Evolutionary conservation across 2,888 invertebrate genomes (phyloP).

Genomic region (Luffia ferchaultella): DNA sequence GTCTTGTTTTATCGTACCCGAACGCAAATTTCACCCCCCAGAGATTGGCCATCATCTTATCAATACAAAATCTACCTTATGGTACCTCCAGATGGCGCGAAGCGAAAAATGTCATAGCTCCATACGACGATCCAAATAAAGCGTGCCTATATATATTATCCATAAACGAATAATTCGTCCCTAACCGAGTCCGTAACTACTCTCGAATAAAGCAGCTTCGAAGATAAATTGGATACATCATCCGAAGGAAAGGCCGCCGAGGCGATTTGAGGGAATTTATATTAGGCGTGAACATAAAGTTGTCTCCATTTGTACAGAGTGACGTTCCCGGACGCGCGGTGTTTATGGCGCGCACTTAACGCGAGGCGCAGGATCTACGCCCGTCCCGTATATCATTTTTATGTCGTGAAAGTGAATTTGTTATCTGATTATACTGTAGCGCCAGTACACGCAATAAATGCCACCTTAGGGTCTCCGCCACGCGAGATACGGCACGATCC

Average conservation of each 20-base stretch:
- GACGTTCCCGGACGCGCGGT: slow-evolving; percentile 36
- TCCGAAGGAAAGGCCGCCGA: slow-evolving; percentile 1
- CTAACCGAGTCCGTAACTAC: neutral
- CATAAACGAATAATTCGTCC: neutral
- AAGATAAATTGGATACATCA: neutral
- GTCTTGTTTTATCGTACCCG: too few species aligned
- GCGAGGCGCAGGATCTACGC: slow-evolving; percentile 29
- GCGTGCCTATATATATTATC: too few species aligned
- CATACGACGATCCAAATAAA: too few species aligned
- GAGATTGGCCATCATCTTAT: too few species aligned
- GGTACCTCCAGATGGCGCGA: too few species aligned
- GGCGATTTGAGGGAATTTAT: slow-evolving; percentile 28
- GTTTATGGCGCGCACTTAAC: slow-evolving; percentile 46
- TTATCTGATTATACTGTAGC: slow-evolving; percentile 33
- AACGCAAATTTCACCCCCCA: too few species aligned
- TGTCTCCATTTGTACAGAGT: slow-evolving; percentile 40
- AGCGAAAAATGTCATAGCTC: too few species aligned
- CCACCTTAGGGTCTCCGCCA: slow-evolving; percentile 16
- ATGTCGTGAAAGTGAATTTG: slow-evolving; percentile 34
- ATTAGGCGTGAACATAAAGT: slow-evolving; percentile 37
- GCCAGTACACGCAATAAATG: slow-evolving; percentile 31
- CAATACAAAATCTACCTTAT: too few species aligned
- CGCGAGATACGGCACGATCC: too few species aligned
- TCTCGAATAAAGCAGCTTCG: neutral
- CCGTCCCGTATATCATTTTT: slow-evolving; percentile 25